Evolutionary conservation across 2,888 invertebrate genomes (phyloP), one percentile per base, ranked within the genome.

Genomic region (Drosophila lacicola): DNA sequence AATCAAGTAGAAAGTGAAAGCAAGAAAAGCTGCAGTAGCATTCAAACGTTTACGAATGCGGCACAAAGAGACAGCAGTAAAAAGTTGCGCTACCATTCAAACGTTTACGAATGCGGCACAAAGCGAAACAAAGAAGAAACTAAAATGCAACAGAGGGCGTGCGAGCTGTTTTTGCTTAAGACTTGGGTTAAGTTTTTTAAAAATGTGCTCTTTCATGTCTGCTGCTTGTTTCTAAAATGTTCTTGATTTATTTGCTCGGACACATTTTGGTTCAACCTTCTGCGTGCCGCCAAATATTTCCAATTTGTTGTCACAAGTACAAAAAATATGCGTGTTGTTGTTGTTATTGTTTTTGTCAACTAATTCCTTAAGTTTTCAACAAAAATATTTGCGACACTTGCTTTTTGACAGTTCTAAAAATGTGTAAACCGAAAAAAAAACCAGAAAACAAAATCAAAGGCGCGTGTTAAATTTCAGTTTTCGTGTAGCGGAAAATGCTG

Each of bases 341-440:
- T 17, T 17, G 17, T 17, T 17, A 17, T 17, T 17, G 17, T 17
- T 55, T 53, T 39, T 45, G 47, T 47, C 11, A 4, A 13, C 53
- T 53, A 75, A 69, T 78, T 73, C 69, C 25, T 74, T 34, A 44
- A 51, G 53, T 62, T 71, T 51, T 58, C 61, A 46, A 50, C 53
- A 47, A 36, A 61, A 77, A 60, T 78, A 81, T 68, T 61, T 53
- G 76, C 74, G 83, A 86, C 83, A 88, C 73, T 88, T 74, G 68
- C 68, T 68, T 70, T 29, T 62, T 85, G 84, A 86, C 84, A 85
- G 89, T 88, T 86, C 87, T 86, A 88, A 85, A 88, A 85, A 80
- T 88, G 84, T 85, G 80, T 78, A 71, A 80, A 64, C 47, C 69
- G 51, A 29, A 29, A 42, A 46, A 42, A 34, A 5, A 5, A 14